Percentiles rank a stretch among this genome's conserved stretches.
Conservation (phyloP, 2,113 vertebrate species). For the Monopterus albus region DNA sequence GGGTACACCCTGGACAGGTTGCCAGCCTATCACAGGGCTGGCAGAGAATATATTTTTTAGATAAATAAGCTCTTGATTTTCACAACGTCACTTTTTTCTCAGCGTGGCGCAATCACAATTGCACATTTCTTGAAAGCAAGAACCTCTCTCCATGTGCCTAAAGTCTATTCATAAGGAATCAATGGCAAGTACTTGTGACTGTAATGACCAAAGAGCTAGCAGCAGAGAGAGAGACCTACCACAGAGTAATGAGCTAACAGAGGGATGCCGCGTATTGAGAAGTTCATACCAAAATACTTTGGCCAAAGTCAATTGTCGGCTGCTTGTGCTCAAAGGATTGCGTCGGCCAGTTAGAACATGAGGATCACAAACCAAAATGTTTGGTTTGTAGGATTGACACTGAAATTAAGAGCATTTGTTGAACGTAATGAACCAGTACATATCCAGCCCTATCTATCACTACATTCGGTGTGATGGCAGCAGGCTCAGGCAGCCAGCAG, state of each 20-base stretch:
- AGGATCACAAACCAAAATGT: constrained; percentile 3
- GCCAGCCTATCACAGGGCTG: no score
- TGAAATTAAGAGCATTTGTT: constrained; percentile 40
- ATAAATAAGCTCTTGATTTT: background rate
- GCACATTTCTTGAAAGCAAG: constrained; percentile 23
- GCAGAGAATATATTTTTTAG: no score
- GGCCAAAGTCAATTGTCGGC: constrained; percentile 21
- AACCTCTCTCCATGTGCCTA: constrained; percentile 23
- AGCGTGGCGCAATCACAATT: background rate
- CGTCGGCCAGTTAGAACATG: background rate
- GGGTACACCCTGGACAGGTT: no score
- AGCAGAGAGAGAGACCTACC: constrained; percentile 60
- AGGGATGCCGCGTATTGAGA: constrained; percentile 19
- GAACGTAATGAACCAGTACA: constrained; percentile 40
- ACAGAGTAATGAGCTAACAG: constrained; percentile 72
- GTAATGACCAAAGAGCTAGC: constrained; percentile 66
- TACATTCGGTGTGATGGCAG: constrained; percentile 46
- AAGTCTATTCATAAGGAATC: constrained; percentile 78
- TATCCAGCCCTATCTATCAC: constrained; percentile 22
- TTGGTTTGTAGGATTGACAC: constrained; percentile 13
- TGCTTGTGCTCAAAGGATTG: background rate
- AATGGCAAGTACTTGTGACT: constrained; percentile 71
- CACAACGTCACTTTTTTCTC: no score
- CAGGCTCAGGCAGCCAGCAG: constrained; percentile 50
- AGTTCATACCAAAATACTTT: constrained; percentile 35